Evolutionary conservation across 2,113 vertebrate species (phyloP).

Genomic region (Recurvirostra avosetta): DNA sequence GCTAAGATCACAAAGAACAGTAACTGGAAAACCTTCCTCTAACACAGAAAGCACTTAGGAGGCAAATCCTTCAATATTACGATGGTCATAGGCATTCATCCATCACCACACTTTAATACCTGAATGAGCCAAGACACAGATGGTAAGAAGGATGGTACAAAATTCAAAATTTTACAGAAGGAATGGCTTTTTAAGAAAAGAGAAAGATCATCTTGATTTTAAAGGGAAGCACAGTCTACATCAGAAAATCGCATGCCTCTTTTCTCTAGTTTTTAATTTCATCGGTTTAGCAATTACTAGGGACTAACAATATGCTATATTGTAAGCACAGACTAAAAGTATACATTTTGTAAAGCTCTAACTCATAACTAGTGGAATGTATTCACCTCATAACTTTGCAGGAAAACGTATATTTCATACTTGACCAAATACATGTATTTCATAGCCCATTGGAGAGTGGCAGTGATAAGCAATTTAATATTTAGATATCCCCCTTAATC

Average conservation of each 20-base stretch:
- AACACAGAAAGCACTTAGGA: not conserved
- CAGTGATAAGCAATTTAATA: not conserved
- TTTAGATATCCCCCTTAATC: not conserved
- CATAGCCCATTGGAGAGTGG: not conserved
- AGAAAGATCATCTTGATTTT: not conserved
- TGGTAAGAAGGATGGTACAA: not conserved
- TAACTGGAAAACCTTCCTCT: not conserved
- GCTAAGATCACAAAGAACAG: not conserved
- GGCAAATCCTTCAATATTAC: not conserved
- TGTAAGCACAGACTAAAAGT: not conserved
- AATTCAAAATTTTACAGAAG: not conserved
- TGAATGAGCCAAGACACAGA: not conserved
- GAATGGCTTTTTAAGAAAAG: not conserved
- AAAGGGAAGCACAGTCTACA: not conserved
- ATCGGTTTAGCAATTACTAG: not conserved
- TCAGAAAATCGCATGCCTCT: not conserved
- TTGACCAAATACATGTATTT: not conserved
- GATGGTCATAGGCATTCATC: not conserved
- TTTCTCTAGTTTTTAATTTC: not conserved
- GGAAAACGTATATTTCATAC: not conserved
- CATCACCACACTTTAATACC: not conserved
- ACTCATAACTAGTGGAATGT: not conserved
- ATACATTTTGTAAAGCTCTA: not conserved
- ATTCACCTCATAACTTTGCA: not conserved
- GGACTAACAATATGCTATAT: not conserved